Evolutionary conservation across 2,797 vertebrate species (phyloP), one percentile per base, ranked within the genome.

Genomic region (Dicrostonyx torquatus): DNA sequence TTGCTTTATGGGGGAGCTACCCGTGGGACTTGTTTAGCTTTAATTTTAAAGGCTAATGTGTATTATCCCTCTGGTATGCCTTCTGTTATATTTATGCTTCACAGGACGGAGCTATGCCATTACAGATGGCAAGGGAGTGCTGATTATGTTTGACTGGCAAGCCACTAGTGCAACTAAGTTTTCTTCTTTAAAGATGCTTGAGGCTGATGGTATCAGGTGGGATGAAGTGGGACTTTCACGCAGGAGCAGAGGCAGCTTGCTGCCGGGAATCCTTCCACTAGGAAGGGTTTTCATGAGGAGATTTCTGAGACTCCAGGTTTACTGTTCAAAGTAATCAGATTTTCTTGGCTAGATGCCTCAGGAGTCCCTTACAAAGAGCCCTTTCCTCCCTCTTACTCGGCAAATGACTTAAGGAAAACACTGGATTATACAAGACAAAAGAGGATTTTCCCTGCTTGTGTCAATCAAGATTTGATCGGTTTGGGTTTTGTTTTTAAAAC

Each of bases 361-460:
- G 45, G 73, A 92, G 94, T 34, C 37, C 60, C 50, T 4, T 82
- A 45, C 89, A 97, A 96, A 85, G 93, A 85, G 37, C 91, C 88
- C 91, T 94, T 92, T 96, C 83, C 55, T 95, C 60, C 64, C 26
- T 50, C 6, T 26, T 86, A 48, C n/a, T 73, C 89, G 73, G 89
- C 72, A 97, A 94, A 96, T 87, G 85, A 93, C 87, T 85, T 91
- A 89, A 50, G 48, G 68, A 96, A 96, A 97, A 96, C 93, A 94
- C 77, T 58, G 62, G 75, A 95, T 95, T 96, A 96, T 50, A 82
- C 53, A 85, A 95, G 95, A 96, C 68, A 86, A 96, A 95, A 94
- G 75, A 18, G 7, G 29, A 6, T 37, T 95, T 48, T 34, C 82
- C n/a, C 12, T 18, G 22, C 11, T 90, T 93, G 31, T 84, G 80